A percentile compares a stretch with the other conserved stretches of the same genome.
Conservation (phyloP, 2,888 invertebrate genomes). For the Protophormia terraenovae region DNA sequence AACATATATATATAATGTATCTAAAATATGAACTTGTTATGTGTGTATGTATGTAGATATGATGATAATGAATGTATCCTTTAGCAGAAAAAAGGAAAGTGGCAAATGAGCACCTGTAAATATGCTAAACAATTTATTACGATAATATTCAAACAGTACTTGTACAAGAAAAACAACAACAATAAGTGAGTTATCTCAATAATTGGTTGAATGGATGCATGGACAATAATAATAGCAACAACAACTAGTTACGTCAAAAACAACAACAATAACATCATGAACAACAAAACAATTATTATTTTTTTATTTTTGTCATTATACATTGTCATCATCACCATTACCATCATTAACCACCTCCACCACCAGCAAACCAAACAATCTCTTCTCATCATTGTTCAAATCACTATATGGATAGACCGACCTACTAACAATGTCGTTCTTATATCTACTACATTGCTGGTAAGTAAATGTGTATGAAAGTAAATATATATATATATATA, state of each 20-base stretch:
- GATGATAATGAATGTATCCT: conserved; percentile 11
- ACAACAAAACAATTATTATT: conserved; percentile 12
- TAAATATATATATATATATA: too few species aligned
- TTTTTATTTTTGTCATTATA: not conserved
- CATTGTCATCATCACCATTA: not conserved
- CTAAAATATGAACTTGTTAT: too few species aligned
- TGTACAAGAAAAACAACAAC: not conserved
- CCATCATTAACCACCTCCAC: not conserved
- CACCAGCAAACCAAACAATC: not conserved
- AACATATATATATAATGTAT: too few species aligned
- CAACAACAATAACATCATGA: conserved; percentile 12
- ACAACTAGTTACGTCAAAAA: not conserved
- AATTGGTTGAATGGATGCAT: conserved; percentile 2
- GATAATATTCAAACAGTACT: not conserved
- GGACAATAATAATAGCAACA: conserved; percentile 12
- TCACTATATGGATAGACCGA: not conserved
- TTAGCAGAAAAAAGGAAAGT: not conserved
- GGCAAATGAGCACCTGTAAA: conserved; percentile 16
- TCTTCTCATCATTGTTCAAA: not conserved
- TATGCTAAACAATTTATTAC: not conserved
- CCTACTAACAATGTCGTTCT: conserved; percentile 9
- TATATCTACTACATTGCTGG: too few species aligned
- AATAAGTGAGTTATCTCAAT: conserved; percentile 12
- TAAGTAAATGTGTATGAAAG: too few species aligned
- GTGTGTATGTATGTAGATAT: too few species aligned